These are phyloP conservation scores for Spizella passerina DNA, from an alignment of 2,797 vertebrate genomes.

Conservation along the genomic window DNA sequence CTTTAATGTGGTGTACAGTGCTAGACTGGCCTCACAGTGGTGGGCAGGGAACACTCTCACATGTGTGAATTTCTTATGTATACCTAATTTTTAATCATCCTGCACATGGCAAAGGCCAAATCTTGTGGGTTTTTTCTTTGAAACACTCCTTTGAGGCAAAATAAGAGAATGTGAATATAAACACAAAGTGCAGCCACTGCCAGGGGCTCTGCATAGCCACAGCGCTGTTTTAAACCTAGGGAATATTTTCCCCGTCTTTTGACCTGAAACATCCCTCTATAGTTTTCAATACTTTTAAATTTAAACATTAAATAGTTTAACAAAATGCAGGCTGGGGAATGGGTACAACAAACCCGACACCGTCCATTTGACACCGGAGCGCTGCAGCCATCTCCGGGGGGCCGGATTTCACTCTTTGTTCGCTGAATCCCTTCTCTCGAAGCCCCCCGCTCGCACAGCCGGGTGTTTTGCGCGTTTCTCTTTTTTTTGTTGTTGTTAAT, in stretches of 20 bases:
- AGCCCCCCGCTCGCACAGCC: not conserved
- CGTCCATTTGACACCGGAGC: not conserved
- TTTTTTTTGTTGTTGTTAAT: not conserved
- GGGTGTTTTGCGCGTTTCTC: not conserved
- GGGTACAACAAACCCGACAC: too few relatives aligned
- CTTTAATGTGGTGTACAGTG: accelerated
- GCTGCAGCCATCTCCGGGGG: not conserved
- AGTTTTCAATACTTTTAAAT: not conserved
- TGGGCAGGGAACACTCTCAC: not conserved
- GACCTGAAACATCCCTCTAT: accelerated
- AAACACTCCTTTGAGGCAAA: not conserved
- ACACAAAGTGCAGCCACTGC: accelerated
- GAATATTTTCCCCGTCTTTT: not conserved
- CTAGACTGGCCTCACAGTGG: accelerated
- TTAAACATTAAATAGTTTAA: not conserved
- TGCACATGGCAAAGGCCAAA: not conserved
- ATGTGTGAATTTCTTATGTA: not conserved
- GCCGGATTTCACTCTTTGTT: not conserved
- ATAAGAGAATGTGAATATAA: accelerated
- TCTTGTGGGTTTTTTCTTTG: not conserved
- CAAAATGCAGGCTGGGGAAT: accelerated
- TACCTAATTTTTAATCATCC: not conserved
- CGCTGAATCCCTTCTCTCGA: not conserved
- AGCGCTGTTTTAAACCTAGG: accelerated
- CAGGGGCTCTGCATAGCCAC: not conserved